Conservation (phyloP, 2,888 invertebrate genomes). For the Tenthredo livida region DNA sequence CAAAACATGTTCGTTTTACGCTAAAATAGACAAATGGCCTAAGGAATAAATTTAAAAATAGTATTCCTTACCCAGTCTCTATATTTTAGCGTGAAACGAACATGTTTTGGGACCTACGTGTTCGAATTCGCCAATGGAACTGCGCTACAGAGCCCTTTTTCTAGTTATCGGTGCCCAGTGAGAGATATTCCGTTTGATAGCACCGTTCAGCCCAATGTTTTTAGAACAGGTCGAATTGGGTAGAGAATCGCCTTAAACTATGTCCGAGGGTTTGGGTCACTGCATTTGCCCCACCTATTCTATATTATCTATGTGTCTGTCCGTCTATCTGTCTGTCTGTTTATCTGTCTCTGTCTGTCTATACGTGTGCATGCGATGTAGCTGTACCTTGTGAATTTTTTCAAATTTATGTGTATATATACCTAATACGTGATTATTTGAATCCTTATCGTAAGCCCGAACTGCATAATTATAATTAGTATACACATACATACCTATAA, state of each 20-base stretch:
- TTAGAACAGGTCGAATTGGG: too few relatives aligned
- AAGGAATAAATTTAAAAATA: too few relatives aligned
- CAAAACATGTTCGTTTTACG: too few relatives aligned
- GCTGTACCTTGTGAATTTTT: not conserved
- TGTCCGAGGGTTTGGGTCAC: not conserved
- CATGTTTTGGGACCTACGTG: too few relatives aligned
- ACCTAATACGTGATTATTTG: not conserved
- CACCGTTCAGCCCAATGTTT: too few relatives aligned
- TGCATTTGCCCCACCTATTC: constrained; percentile 22
- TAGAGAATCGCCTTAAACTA: not conserved
- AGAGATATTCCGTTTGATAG: too few relatives aligned
- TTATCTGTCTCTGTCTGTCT: constrained; percentile 31
- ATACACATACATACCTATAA: not conserved
- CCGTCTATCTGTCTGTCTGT: constrained; percentile 16
- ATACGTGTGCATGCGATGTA: constrained; percentile 22
- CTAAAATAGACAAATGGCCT: too few relatives aligned
- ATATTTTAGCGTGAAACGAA: too few relatives aligned
- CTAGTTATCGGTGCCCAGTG: too few relatives aligned
- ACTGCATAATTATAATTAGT: not conserved
- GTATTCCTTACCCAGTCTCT: too few relatives aligned
- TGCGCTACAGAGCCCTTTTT: too few relatives aligned
- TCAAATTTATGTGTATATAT: not conserved
- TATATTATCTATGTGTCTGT: constrained; percentile 14
- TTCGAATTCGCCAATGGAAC: too few relatives aligned
- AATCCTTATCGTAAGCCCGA: not conserved